Evolutionary conservation across 2,113 vertebrate species (phyloP).

Genomic region (Sorex araneus): DNA sequence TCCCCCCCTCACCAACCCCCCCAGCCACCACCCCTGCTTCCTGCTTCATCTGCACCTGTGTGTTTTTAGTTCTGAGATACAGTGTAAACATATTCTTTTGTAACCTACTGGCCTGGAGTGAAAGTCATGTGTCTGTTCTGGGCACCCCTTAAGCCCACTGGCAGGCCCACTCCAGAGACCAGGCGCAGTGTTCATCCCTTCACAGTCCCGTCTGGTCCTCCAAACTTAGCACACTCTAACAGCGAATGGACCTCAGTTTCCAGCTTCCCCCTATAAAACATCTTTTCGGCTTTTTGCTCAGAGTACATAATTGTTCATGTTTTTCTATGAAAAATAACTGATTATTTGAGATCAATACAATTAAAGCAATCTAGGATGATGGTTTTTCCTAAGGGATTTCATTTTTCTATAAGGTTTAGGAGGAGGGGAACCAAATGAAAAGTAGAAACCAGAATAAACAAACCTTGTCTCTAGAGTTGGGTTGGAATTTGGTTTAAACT

Average conservation of each 20-base stretch:
- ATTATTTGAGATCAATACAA: slow-evolving; percentile 26
- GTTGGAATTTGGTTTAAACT: not conserved
- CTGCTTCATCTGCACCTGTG: not conserved
- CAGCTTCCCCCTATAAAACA: not conserved
- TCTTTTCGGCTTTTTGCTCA: slow-evolving; percentile 55
- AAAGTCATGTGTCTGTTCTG: not conserved
- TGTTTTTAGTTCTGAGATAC: slow-evolving; percentile 47
- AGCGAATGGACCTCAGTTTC: not conserved
- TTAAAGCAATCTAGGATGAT: slow-evolving; percentile 47
- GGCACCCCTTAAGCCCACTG: not conserved
- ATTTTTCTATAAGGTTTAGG: slow-evolving; percentile 60
- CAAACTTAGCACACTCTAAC: not conserved
- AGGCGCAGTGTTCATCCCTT: not conserved
- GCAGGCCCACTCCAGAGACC: no score
- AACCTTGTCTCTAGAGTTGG: slow-evolving; percentile 15
- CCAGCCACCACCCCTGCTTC: not conserved
- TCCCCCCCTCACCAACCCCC: not conserved
- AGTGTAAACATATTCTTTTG: not conserved
- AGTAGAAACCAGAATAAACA: slow-evolving; percentile 58
- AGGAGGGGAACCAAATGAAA: not conserved
- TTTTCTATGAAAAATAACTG: slow-evolving; percentile 54
- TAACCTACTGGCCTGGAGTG: not conserved
- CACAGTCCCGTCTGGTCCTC: not conserved
- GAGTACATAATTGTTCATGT: slow-evolving; percentile 25
- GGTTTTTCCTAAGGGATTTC: slow-evolving; percentile 47